Evolutionary conservation across 2,888 invertebrate genomes (phyloP), one percentile per base, ranked within the genome.

Genomic region (Zaprionus lineosus): DNA sequence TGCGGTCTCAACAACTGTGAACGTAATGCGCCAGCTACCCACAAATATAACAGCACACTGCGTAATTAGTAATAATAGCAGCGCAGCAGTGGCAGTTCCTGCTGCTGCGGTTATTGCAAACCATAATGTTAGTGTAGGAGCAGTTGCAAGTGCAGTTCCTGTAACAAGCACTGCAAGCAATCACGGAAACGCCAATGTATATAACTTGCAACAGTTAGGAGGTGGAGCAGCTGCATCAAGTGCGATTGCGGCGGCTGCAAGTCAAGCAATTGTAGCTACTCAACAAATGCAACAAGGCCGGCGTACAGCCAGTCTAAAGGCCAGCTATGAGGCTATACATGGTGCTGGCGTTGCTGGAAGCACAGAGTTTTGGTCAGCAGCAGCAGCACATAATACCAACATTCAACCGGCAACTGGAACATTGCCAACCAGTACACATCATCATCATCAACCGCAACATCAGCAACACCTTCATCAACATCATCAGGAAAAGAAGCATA

Each of bases 231-330:
- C 86, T 2, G 96, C 96, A 0, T 96, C 95, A 7, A 95, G 95
- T 82, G 96, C 97, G 0, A 96, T 98, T 51, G 97, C 96, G 0
- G 97, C 96, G 0, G 98, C 98, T 0, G 98, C 98, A 0, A 97
- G 97, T 14, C 97, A 98, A 88, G 98, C 98, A 0, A 98, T 98
- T 61, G 97, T 96, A 3, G 97, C 97, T 0, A 98, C 98, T 1
- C 98, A 98, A 85, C 96, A 96, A 93, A 97, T 98, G 96, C 96
- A 96, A 86, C 97, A 97, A 82, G 98, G 98, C 0, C 92, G 98
- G 36, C 93, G 98, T 47, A 97, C 98, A 0, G 96, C 98, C 1
- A 97, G 97, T 79, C 91, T 98, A 71, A 98, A 98, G 90, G 98
- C 98, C 8, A 97, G 97, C 19, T 98, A 97, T 88, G 98, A 98